A percentile compares a stretch with the other conserved stretches of the same genome.
Evolutionary conservation across 2,113 vertebrate species (phyloP).

Genomic region (Climacteris rufus): DNA sequence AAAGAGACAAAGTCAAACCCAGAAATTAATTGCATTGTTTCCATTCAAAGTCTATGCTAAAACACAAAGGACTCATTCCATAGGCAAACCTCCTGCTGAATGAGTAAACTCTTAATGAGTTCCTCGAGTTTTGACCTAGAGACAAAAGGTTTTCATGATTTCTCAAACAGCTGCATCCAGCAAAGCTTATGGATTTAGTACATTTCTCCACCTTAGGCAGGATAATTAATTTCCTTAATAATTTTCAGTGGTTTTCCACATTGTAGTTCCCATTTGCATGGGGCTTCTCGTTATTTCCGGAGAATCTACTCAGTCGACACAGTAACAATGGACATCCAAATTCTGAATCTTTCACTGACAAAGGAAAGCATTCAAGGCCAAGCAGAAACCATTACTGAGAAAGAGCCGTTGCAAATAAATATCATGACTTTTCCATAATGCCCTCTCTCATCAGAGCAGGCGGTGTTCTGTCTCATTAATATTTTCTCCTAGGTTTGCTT

Average conservation of each 20-base stretch:
- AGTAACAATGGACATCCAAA: neutral
- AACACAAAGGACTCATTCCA: neutral
- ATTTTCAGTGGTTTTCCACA: neutral
- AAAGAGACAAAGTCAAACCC: neutral
- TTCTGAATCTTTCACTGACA: neutral
- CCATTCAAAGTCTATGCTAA: neutral
- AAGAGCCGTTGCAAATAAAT: neutral
- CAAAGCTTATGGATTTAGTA: neutral
- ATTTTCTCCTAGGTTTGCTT: neutral
- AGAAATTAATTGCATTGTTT: neutral
- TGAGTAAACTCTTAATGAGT: neutral
- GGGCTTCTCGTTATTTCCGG: neutral
- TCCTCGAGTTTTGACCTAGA: neutral
- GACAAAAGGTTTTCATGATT: neutral
- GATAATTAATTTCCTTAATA: neutral
- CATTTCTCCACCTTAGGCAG: neutral
- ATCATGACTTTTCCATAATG: neutral
- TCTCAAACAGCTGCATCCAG: neutral
- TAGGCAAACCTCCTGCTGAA: neutral
- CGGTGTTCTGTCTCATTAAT: neutral
- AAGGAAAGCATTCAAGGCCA: neutral
- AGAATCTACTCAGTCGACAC: fast-evolving
- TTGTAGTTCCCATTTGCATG: neutral
- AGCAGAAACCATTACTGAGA: neutral
- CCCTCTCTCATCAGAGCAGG: neutral